These are phyloP conservation scores for Drosophila dunni DNA, from an alignment of 1,140 invertebrate species.

Conservation along the genomic window DNA sequence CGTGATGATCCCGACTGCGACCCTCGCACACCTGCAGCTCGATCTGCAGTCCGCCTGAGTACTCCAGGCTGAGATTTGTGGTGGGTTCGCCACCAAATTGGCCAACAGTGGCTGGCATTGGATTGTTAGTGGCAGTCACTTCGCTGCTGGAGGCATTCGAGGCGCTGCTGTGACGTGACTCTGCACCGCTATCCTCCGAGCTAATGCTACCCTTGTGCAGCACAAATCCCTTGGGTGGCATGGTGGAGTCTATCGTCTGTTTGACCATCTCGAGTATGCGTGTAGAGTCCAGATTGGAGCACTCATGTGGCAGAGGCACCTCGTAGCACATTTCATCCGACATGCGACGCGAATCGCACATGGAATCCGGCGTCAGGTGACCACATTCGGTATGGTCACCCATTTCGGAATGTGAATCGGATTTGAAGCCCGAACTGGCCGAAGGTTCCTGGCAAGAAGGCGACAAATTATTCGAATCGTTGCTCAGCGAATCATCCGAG, in stretches of 20 bases:
- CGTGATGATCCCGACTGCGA: constrained; percentile 88
- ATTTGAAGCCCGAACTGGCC: constrained; percentile 84
- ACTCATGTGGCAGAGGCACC: constrained; percentile 91
- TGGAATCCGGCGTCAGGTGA: constrained; percentile 81
- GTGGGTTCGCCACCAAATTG: constrained; percentile 71
- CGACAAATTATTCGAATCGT: constrained; percentile 86
- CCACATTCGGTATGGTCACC: constrained; percentile 83
- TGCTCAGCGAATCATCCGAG: constrained; percentile 88
- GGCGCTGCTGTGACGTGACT: constrained; percentile 65
- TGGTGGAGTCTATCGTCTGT: constrained; percentile 91
- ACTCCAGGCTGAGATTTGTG: constrained; percentile 89
- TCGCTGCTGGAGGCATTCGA: constrained; percentile 62
- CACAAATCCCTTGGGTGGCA: constrained; percentile 90
- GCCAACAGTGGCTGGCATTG: constrained; percentile 10
- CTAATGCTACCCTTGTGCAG: constrained; percentile 84
- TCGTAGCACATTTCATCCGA: constrained; percentile 87
- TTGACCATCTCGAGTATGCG: constrained; percentile 93
- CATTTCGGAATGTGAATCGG: constrained; percentile 83
- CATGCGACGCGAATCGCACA: constrained; percentile 82
- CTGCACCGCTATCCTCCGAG: constrained; percentile 68
- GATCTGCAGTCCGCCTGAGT: constrained; percentile 94
- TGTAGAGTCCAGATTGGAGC: constrained; percentile 90
- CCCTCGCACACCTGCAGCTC: constrained; percentile 93
- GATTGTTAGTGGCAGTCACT: constrained; percentile 46
- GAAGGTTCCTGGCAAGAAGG: constrained; percentile 83